Base-by-base conservation (phyloP, 2,113 vertebrate species). In the Syngnathoides biaculeatus region DNA sequence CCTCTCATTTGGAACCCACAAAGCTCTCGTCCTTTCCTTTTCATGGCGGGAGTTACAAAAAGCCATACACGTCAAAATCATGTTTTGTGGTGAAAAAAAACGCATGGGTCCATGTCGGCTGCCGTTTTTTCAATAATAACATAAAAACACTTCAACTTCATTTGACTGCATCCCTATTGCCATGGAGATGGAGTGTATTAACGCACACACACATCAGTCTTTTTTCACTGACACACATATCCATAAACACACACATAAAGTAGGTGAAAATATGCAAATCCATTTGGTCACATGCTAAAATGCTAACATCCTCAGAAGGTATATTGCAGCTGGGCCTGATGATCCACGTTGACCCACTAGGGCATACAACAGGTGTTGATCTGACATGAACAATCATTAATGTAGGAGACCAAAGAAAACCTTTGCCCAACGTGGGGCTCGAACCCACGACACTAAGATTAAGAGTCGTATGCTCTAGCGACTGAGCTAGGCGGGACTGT, bases 211-310 rank as follows among this genome's bases (percentile, higher is more conserved):
- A 70, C 47, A 72, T 35, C 30, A 35, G 30, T 35, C 30, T 35
- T 6, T 6, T 35, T 35, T 35, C 2, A 30, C 64, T 47, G 48
- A 65, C 27, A 35, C 56, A 58, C 27, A 35, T 8, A 67, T 55
- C 72, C 50, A 69, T 55, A 74, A 59, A 68, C 67, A 69, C 70
- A 69, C 70, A 70, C 4, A 30, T 30, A 30, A 55, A 55, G 22
- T 13, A 0, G 52, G 11, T 55, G 52, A 13, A 26, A 55, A 26
- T 26, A 5, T 22, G 52, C 0, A 26, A 43, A 43, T 43, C 13
- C 1, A 6, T 47, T 47, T 19, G 19, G 17, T 8, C 4, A 20
- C 17, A 19, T 7, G 17, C 45, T 47, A 47, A 47, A 2, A 47
- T 19, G 10, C 5, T 7, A 47, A 47, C 5, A 6, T 15, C 4